Evolutionary conservation across 2,113 vertebrate genomes (phyloP).

Genomic region (Felis chaus): DNA sequence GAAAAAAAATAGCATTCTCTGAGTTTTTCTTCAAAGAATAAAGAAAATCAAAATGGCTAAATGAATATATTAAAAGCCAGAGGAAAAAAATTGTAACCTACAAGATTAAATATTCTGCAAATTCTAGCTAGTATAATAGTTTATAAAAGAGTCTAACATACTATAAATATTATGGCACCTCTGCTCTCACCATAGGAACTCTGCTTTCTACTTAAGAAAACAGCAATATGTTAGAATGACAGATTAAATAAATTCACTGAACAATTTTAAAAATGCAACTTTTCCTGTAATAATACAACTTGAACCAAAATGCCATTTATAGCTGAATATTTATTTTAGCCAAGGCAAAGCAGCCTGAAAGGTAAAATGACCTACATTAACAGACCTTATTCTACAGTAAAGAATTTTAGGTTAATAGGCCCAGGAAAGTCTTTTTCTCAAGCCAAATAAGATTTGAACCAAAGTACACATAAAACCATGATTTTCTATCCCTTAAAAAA

Average conservation of each 20-base stretch:
- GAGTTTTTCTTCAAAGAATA: slow-evolving; percentile 42
- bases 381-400: neutral
- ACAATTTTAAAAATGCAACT: slow-evolving; percentile 30
- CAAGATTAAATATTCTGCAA: slow-evolving; percentile 26
- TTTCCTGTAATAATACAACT: slow-evolving; percentile 31
- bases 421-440: neutral
- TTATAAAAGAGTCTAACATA: slow-evolving; percentile 56
- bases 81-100: slow-evolving; percentile 38
- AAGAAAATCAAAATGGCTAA: slow-evolving; percentile 42
- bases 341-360: slow-evolving; percentile 13
- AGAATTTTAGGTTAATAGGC: slow-evolving; percentile 18
- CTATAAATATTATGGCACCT: slow-evolving; percentile 67
- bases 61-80: slow-evolving; percentile 9
- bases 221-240: slow-evolving; percentile 54
- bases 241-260: slow-evolving; percentile 51
- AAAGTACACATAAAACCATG: neutral
- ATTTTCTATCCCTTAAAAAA: neutral
- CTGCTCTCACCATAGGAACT: slow-evolving; percentile 54
- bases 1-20: neutral
- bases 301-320: slow-evolving; percentile 49
- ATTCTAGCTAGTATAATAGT: slow-evolving; percentile 41
- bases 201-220: slow-evolving; percentile 64
- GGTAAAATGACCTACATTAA: slow-evolving; percentile 40
- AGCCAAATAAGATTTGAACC: slow-evolving; percentile 44
- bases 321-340: slow-evolving; percentile 47